phyloP scores from a whole-genome alignment of 2,888 invertebrate species.

The Gonocerus acuteangulatus region DNA sequence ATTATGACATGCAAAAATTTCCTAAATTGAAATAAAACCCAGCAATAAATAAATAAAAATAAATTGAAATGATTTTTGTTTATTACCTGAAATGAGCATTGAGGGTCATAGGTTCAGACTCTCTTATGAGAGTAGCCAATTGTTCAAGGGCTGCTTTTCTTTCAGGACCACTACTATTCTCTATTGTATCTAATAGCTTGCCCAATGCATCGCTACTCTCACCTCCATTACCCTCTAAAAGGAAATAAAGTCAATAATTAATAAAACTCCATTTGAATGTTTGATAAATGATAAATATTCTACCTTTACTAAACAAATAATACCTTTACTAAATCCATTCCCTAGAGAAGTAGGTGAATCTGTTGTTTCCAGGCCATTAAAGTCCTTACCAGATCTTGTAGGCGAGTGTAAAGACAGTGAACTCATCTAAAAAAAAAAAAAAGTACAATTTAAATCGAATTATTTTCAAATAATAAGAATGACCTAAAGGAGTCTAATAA shows the following conservation, averaged over 20 bases:
- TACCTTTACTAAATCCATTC: slow-evolving; percentile 12
- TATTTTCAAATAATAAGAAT: too few relatives aligned
- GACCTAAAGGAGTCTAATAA: too few relatives aligned
- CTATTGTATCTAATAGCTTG: slow-evolving; percentile 32
- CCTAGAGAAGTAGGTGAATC: slow-evolving; percentile 28
- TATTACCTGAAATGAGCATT: slow-evolving; percentile 49
- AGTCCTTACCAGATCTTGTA: slow-evolving; percentile 33
- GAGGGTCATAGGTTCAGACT: slow-evolving; percentile 46
- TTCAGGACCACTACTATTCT: slow-evolving; percentile 35
- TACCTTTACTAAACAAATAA: too few relatives aligned
- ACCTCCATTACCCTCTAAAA: slow-evolving; percentile 4
- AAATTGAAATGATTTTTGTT: too few relatives aligned
- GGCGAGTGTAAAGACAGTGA: slow-evolving; percentile 30
- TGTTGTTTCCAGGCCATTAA: slow-evolving; percentile 37
- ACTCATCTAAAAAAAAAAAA: slow-evolving; percentile 21
- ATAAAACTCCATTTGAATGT: background rate
- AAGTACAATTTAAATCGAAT: too few relatives aligned
- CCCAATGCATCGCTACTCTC: background rate
- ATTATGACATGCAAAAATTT: too few relatives aligned
- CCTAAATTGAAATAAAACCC: too few relatives aligned
- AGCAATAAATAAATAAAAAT: too few relatives aligned
- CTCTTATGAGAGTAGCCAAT: slow-evolving; percentile 41
- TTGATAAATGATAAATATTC: too few relatives aligned
- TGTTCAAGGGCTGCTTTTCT: slow-evolving; percentile 34
- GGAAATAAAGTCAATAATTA: background rate